Base-by-base conservation (phyloP, 2,113 vertebrate species). In the Dicentrarchus labrax region DNA sequence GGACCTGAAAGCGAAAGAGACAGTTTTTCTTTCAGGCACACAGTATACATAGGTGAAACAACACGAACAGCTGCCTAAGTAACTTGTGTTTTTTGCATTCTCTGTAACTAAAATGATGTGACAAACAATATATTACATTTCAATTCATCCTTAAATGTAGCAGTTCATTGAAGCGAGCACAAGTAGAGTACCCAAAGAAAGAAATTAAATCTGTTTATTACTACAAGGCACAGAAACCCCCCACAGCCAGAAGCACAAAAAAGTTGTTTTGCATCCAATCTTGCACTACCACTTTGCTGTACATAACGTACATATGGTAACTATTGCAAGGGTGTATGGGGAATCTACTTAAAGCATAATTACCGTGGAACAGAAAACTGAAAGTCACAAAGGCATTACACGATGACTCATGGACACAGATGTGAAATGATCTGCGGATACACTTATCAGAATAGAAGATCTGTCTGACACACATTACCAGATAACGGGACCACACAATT, bases 1-100 rank as follows among this genome's bases (percentile, higher is more conserved):
- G 72, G 56, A 90, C 82, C 93, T 92, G 86, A 71, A 91, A 92
- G 72, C 21, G 2, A 79, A 65, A 86, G 19, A 47, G 22, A 80
- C 4, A 30, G 21, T 21, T 72, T 73, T 76, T 24, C 6, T 4
- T 53, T 72, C 4, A 47, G 56, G 39, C 61, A 19, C n/a, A 39
- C 6, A 39, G 10, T 15, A 21, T 19, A 39, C 22, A 61, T 11
- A 48, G 4, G 16, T 76, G 36, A 41, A 83, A 68, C 13, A 60
- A 0, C 5, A 41, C 4, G 17, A 56, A 24, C 39, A 41, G 41
- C 41, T 22, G 41, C 22, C 12, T 30, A 16, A 0, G 41, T 57
- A 30, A 30, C 30, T 30, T n/a, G n/a, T 9, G 16, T 38, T 36
- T 69, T 36, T 45, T 38, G 39, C 16, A 38, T 47, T 57, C 50